phyloP scores from a whole-genome alignment of 2,888 invertebrate species.

The Pecten maximus region DNA sequence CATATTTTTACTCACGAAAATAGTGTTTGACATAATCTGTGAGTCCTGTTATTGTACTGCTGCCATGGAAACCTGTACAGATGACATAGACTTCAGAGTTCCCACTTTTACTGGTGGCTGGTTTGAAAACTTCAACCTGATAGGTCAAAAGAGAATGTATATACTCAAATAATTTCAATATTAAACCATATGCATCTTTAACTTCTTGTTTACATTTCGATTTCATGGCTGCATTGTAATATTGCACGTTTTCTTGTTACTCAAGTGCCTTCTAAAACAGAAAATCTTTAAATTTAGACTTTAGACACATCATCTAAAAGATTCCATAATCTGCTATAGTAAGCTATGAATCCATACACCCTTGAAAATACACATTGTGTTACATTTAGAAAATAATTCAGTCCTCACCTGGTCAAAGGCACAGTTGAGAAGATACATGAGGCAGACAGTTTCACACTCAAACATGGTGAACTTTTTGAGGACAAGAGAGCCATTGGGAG shows the following conservation, averaged over 20 bases:
- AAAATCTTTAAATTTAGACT: too few relatives aligned
- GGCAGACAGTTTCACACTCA: slow-evolving; percentile 90
- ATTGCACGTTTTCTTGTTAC: background rate
- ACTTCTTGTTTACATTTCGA: background rate
- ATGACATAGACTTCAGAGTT: slow-evolving; percentile 96
- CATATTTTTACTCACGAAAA: background rate
- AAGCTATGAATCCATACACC: too few relatives aligned
- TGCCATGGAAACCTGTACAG: slow-evolving; percentile 70
- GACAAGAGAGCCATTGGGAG: slow-evolving; percentile 89
- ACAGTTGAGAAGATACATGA: slow-evolving; percentile 91
- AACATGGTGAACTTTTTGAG: slow-evolving; percentile 95
- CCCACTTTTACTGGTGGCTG: slow-evolving; percentile 95
- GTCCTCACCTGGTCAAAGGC: slow-evolving; percentile 85
- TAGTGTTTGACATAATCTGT: background rate
- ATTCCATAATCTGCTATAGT: too few relatives aligned
- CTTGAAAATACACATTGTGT: too few relatives aligned
- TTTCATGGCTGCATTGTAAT: background rate
- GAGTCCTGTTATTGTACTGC: background rate
- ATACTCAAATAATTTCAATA: background rate
- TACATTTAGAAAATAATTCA: background rate
- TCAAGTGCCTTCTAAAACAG: too few relatives aligned
- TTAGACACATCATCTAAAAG: too few relatives aligned
- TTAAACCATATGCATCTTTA: background rate
- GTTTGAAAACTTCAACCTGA: slow-evolving; percentile 88
- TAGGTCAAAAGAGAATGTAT: slow-evolving; percentile 43